These are phyloP conservation scores for Lophius americanus DNA, from an alignment of 2,797 vertebrate species.

Conservation along the genomic window DNA sequence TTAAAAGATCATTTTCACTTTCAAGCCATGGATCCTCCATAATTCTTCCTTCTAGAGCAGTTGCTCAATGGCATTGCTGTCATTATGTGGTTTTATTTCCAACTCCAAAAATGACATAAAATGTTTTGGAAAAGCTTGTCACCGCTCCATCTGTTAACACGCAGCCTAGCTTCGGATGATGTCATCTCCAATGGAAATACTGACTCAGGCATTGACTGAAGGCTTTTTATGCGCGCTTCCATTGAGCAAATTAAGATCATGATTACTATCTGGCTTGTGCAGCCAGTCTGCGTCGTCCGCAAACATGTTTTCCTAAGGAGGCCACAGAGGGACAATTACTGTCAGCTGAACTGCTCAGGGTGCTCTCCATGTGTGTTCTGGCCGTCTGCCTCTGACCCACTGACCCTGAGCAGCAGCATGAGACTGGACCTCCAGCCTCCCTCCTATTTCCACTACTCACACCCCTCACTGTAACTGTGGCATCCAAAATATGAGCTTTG, in stretches of 20 bases:
- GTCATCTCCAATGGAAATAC: slow-evolving; percentile 65
- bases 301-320: slow-evolving; percentile 79
- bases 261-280: slow-evolving; percentile 76
- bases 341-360: slow-evolving; percentile 75
- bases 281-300: slow-evolving; percentile 68
- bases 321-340: slow-evolving; percentile 77
- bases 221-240: slow-evolving; percentile 59
- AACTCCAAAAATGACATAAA: slow-evolving; percentile 21
- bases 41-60: not conserved
- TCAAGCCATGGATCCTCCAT: not conserved
- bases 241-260: slow-evolving; percentile 75
- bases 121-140: slow-evolving; percentile 36
- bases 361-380: slow-evolving; percentile 79
- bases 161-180: slow-evolving; percentile 44
- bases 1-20: not conserved
- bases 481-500: slow-evolving; percentile 37
- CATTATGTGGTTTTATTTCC: not conserved
- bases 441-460: slow-evolving; percentile 14
- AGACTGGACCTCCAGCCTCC: slow-evolving; percentile 57
- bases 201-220: slow-evolving; percentile 59
- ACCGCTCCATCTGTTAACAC: slow-evolving; percentile 34
- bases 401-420: slow-evolving; percentile 74
- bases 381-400: slow-evolving; percentile 73
- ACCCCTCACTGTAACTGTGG: slow-evolving; percentile 21
- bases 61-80: not conserved